Conservation (phyloP, 2,797 vertebrate genomes). For the Brachyalestes nurse region DNA sequence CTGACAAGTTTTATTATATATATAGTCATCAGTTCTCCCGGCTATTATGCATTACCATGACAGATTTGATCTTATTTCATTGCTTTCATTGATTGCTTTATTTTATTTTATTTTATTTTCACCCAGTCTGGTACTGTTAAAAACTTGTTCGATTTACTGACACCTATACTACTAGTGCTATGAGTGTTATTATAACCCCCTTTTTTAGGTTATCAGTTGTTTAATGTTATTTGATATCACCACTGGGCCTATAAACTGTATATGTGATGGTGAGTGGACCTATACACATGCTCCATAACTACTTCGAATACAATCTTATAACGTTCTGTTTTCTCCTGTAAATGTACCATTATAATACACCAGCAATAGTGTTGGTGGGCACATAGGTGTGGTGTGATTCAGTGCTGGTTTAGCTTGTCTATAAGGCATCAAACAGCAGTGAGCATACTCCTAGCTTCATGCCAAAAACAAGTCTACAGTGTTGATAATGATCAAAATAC, state of each 20-base stretch:
- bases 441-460: not conserved
- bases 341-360: too few relatives aligned
- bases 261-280: not conserved
- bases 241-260: too few relatives aligned
- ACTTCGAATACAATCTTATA: not conserved
- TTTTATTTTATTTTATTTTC: too few relatives aligned
- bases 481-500: constrained; percentile 4
- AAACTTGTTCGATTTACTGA: not conserved
- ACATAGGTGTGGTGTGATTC: not conserved
- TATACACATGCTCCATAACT: not conserved
- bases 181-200: not conserved
- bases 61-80: too few relatives aligned
- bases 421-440: not conserved
- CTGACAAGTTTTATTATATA: not conserved
- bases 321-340: not conserved
- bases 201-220: too few relatives aligned
- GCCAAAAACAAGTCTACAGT: constrained; percentile 18
- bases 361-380: not conserved
- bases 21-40: not conserved
- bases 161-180: not conserved
- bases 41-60: too few relatives aligned
- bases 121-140: not conserved
- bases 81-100: too few relatives aligned
- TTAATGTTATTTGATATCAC: too few relatives aligned
- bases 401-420: not conserved